Base-by-base conservation (phyloP, 2,113 vertebrate genomes). In the Penelope pileata region DNA sequence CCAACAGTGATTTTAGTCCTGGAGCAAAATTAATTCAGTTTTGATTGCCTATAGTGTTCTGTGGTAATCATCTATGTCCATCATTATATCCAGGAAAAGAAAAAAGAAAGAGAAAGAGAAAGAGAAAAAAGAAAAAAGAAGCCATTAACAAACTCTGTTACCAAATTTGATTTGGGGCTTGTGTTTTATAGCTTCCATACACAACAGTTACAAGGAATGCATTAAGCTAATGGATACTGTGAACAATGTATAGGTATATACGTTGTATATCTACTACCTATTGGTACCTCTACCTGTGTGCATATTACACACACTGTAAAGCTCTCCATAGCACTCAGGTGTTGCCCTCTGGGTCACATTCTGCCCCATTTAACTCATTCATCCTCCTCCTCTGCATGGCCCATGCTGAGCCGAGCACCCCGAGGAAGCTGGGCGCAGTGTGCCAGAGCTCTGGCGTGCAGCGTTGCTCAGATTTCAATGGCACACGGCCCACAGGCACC, bases 391-490 rank as follows among this genome's bases (percentile, higher is more conserved):
- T 51, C 32, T 36, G 15, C 12, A 47, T 12, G 29, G 43, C 36
- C 12, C 0, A 0, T 21, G 32, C 43, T 79, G 23, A 77, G 47
- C 2, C 2, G 2, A 19, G 50, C 62, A n/a, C 24, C 60, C 2
- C 0, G 0, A 54, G n/a, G 40, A 86, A 47, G 29, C 10, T 0
- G 1, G 12, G 10, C 17, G 68, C 15, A 0, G 0, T 0, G 11
- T 30, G 36, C 63, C 48, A 32, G 16, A 1, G 60, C 0, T 2
- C 16, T 42, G 0, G 0, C 0, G 1, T 2, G 0, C 21, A 56
- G 38, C 16, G 16, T 62, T 27, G 60, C 60, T 40, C 23, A 27
- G 47, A n/a, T 18, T 27, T 24, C n/a, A 26, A 23, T 9, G 47
- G 47, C 30, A 36, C 26, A 9, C 29, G 24, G 67, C 51, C 60